Evolutionary conservation across 2,797 vertebrate genomes (phyloP).

Genomic region (Coluber constrictor): DNA sequence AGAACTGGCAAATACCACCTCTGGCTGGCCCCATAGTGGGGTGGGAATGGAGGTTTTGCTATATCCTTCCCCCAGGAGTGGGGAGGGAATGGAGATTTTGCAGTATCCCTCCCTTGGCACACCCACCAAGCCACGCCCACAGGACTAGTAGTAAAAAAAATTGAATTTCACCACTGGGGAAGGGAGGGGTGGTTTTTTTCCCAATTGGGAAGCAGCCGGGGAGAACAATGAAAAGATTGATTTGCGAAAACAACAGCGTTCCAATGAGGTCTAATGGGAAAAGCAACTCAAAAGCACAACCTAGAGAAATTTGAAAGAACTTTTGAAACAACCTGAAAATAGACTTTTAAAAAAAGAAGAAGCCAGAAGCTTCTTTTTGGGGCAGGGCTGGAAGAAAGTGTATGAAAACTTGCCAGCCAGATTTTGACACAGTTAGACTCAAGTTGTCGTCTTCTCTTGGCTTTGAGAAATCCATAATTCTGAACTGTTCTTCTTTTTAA

Average conservation of each 20-base stretch:
- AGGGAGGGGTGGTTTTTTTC: background rate
- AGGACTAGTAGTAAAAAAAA: too few relatives aligned
- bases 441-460: background rate
- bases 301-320: background rate
- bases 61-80: too few relatives aligned
- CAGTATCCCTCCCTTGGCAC: too few relatives aligned
- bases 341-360: background rate
- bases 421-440: background rate
- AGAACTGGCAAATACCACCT: too few relatives aligned
- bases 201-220: background rate
- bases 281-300: background rate
- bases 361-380: background rate
- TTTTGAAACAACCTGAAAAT: background rate
- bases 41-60: too few relatives aligned
- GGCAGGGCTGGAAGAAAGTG: background rate
- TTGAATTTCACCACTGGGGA: background rate
- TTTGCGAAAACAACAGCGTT: accelerated
- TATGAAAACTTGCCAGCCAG: background rate
- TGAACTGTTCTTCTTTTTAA: background rate
- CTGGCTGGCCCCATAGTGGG: too few relatives aligned
- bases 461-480: background rate
- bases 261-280: background rate
- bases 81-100: too few relatives aligned
- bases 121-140: too few relatives aligned
- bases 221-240: background rate